These are phyloP conservation scores for Stegodyphus mimosarum DNA, from an alignment of 1,140 invertebrate genomes.

Conservation along the genomic window DNA sequence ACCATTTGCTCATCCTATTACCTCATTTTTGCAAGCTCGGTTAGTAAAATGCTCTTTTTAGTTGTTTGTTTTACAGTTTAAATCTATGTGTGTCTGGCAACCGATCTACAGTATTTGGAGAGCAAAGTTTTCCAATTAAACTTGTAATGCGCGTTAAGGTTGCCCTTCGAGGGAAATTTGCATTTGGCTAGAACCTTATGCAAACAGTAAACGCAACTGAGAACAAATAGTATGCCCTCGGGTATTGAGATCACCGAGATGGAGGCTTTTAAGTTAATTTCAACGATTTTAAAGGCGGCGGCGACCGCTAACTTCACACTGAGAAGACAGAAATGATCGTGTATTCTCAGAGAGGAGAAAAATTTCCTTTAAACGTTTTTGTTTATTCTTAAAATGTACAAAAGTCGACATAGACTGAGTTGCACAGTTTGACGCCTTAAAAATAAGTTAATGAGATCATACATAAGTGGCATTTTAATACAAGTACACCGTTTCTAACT, in stretches of 20 bases:
- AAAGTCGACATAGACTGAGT: too few relatives aligned
- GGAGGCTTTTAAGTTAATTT: slow-evolving; percentile 47
- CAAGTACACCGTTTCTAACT: too few relatives aligned
- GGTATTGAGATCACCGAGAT: slow-evolving; percentile 1
- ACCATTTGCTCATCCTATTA: too few relatives aligned
- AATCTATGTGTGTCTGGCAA: slow-evolving; percentile 11
- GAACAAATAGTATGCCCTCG: slow-evolving; percentile 16
- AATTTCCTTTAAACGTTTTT: too few relatives aligned
- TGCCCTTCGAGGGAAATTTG: slow-evolving; percentile 29
- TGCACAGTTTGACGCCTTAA: too few relatives aligned
- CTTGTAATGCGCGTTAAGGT: slow-evolving; percentile 46
- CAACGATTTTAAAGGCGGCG: not conserved
- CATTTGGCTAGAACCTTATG: slow-evolving; percentile 27
- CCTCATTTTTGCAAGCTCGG: not conserved
- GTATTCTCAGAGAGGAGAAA: too few relatives aligned
- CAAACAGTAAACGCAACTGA: slow-evolving; percentile 28
- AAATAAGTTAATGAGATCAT: too few relatives aligned
- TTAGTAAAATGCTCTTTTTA: slow-evolving; percentile 16
- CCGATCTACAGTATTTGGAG: slow-evolving; percentile 38
- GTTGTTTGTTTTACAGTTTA: slow-evolving; percentile 40
- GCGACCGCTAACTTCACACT: not conserved
- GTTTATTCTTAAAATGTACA: too few relatives aligned
- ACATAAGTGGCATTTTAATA: too few relatives aligned
- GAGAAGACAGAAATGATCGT: not conserved
- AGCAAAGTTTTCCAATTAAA: slow-evolving; percentile 60